phyloP scores from a whole-genome alignment of 2,888 invertebrate species.

The Serrognathus titanus region DNA sequence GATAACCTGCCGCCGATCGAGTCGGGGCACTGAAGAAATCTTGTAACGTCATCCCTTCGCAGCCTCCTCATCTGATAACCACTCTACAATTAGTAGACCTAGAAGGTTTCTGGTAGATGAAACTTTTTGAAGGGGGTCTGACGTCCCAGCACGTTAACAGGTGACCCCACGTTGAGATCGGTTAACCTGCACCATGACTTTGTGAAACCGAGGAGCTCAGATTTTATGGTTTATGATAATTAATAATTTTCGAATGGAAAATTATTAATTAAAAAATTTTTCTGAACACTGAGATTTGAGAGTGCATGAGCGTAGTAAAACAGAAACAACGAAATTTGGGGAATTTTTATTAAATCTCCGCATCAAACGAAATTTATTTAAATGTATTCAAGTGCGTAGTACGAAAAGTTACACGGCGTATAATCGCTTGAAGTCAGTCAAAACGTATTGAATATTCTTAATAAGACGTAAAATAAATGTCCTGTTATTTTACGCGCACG shows the following conservation, averaged over 20 bases:
- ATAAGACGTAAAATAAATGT: too few relatives aligned
- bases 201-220: neutral
- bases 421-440: too few relatives aligned
- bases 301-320: too few relatives aligned
- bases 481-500: too few relatives aligned
- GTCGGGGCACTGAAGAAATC: neutral
- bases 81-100: slow-evolving; percentile 2
- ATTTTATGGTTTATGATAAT: neutral
- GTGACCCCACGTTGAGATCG: slow-evolving; percentile 21
- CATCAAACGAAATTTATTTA: too few relatives aligned
- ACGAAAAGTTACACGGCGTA: too few relatives aligned
- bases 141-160: slow-evolving; percentile 19
- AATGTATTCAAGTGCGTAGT: too few relatives aligned
- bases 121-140: slow-evolving; percentile 19
- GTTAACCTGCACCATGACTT: slow-evolving; percentile 14
- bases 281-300: too few relatives aligned
- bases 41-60: neutral
- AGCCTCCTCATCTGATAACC: neutral
- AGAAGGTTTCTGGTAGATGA: slow-evolving; percentile 14
- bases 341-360: too few relatives aligned
- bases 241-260: neutral
- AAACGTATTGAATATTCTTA: too few relatives aligned
- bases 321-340: too few relatives aligned
- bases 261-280: too few relatives aligned
- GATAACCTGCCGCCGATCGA: neutral